phyloP scores from a whole-genome alignment of 2,797 vertebrate genomes.

The Pangasius krempfi region DNA sequence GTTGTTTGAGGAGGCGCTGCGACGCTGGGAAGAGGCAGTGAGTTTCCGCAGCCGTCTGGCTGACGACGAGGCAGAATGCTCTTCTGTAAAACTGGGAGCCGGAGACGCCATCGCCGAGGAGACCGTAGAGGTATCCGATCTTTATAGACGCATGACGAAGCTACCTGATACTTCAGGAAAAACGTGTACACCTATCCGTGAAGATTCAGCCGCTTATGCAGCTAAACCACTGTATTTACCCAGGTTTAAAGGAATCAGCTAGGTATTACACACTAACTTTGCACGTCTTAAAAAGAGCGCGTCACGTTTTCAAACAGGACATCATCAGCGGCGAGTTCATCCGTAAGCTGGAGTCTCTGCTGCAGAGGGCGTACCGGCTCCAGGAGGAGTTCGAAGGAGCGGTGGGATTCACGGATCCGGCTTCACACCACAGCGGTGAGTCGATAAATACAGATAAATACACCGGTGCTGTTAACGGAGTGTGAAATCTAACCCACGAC shows the following conservation, averaged over 20 bases:
- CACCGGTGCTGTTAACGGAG: background rate
- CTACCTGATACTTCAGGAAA: no score
- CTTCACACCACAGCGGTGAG: conserved; percentile 83
- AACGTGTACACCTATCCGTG: no score
- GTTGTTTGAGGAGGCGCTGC: conserved; percentile 91
- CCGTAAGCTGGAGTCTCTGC: conserved; percentile 90
- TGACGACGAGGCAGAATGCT: conserved; percentile 84
- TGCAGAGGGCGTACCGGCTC: conserved; percentile 94
- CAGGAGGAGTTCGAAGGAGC: conserved; percentile 96
- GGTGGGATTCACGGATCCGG: conserved; percentile 81
- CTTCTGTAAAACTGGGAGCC: conserved; percentile 84
- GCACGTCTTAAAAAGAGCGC: background rate
- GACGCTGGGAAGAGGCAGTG: conserved; percentile 92
- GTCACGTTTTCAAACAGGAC: conserved; percentile 73
- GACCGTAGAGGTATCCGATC: conserved; percentile 80
- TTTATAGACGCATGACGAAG: background rate
- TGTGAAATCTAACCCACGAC: background rate
- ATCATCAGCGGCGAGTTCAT: conserved; percentile 93
- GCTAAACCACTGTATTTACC: no score
- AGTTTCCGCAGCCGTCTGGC: conserved; percentile 84
- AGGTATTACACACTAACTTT: background rate
- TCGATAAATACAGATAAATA: background rate
- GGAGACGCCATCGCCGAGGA: conserved; percentile 92
- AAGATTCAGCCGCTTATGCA: no score
- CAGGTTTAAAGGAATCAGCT: background rate